phyloP scores from a whole-genome alignment of 2,797 vertebrate species.

The Lacerta viridis region DNA sequence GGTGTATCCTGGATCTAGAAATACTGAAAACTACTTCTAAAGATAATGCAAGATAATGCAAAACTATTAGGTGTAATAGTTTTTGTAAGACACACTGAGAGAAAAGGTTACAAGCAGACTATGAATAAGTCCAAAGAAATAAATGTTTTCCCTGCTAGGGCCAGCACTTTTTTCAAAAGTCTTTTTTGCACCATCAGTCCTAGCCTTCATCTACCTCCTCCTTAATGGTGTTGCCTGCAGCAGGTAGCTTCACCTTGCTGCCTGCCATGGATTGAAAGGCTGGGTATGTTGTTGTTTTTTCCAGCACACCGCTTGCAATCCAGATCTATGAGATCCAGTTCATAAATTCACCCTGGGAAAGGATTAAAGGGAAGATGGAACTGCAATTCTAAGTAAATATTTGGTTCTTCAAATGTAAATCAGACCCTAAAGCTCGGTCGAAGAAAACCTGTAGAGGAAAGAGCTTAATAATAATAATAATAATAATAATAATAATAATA shows the following conservation, averaged over 20 bases:
- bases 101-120: background rate
- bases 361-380: background rate
- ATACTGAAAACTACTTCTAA: no score
- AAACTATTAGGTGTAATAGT: background rate
- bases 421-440: background rate
- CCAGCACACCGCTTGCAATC: background rate
- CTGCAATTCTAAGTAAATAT: background rate
- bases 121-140: background rate
- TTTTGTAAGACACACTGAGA: background rate
- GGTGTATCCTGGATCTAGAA: no score
- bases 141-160: no score
- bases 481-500: background rate
- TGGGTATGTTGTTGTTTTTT: no score
- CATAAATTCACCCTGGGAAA: background rate
- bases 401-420: background rate
- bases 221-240: no score
- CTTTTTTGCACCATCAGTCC: no score
- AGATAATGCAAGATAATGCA: no score
- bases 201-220: no score
- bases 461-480: background rate
- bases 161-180: no score
- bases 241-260: background rate
- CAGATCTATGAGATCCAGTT: background rate
- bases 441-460: background rate
- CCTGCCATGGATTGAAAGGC: background rate